Evolutionary conservation across 2,797 vertebrate species (phyloP).

Genomic region (Enteromius fasciolatus): DNA sequence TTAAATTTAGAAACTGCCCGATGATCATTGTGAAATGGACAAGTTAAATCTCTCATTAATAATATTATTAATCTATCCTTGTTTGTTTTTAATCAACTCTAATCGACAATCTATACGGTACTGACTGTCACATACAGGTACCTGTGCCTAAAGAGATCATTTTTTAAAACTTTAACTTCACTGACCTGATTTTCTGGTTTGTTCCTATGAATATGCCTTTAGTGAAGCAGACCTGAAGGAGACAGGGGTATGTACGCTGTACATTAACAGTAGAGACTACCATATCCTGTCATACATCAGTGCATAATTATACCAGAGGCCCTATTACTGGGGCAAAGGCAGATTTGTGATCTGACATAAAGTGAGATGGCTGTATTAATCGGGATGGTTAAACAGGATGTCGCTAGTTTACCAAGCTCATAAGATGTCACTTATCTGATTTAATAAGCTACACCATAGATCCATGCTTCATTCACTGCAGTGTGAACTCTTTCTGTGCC

Average conservation of each 20-base stretch:
- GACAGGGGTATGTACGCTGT: constrained; percentile 36
- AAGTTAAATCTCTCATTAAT: constrained; percentile 18
- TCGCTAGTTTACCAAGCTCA: constrained; percentile 19
- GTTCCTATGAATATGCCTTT: background rate
- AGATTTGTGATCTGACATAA: constrained; percentile 44
- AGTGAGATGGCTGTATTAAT: constrained; percentile 29
- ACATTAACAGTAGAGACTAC: constrained; percentile 35
- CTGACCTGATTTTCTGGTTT: background rate
- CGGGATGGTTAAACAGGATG: constrained; percentile 4
- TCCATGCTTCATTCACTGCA: background rate
- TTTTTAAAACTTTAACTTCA: constrained; percentile 14
- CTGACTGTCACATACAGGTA: background rate
- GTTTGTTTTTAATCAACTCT: constrained; percentile 21
- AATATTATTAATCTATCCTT: background rate
- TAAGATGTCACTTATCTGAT: constrained; percentile 20
- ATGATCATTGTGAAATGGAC: constrained; percentile 23
- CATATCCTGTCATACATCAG: constrained; percentile 44
- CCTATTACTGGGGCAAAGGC: constrained; percentile 36
- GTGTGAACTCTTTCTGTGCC: background rate
- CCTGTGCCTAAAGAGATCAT: background rate
- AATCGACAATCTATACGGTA: background rate
- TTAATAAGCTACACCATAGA: constrained; percentile 22
- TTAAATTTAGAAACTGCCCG: constrained; percentile 19
- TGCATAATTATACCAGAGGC: constrained; percentile 36
- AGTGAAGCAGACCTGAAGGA: background rate